Evolutionary conservation across 2,888 invertebrate genomes (phyloP), one percentile per base, ranked within the genome.

Genomic region (Girardia tigrina): DNA sequence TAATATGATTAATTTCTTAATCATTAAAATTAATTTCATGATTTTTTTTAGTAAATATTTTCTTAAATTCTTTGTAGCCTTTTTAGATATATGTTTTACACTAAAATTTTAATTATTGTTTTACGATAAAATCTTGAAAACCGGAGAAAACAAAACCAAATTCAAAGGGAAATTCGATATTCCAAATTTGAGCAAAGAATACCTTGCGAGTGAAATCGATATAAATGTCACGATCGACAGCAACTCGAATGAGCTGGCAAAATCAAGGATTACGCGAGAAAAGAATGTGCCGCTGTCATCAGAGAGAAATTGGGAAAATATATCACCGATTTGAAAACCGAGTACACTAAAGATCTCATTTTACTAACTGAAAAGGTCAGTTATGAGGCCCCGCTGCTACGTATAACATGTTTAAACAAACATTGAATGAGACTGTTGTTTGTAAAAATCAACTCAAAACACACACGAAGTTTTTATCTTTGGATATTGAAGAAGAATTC

Each of bases 151-250:
- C 28, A 84, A 85, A 73, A 84, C 82, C 70, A 83, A 83, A 36
- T 83, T 85, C 78, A 85, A 85, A 79, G 97, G 97, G 14, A 90
- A 90, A 81, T 87, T 94, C 71, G 90, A 90, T 79, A 91, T 98
- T 83, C 95, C 94, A 0, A 99, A 98, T 87, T 86, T 99, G 70
- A 94, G 94, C 42, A 98, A 98, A 84, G 98, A 99, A 85, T 93
- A 97, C 86, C 89, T 90, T 79, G 88, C 94, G 77, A 88, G 89
- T 78, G 97, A 98, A 86, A 88, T 98, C 76, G 94, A 94, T 86
- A 91, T 94, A 85, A 89, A 89, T 80, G 88, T 93, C 28, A 88
- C 90, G 74, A 87, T 91, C 73, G 89, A 90, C 80, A 88, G 89
- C 78, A 89, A 88, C 23, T 89, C 89, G 2, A 88, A 89, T 28